Conservation (phyloP, 2,797 vertebrate species). For the Eremophila alpestris region DNA sequence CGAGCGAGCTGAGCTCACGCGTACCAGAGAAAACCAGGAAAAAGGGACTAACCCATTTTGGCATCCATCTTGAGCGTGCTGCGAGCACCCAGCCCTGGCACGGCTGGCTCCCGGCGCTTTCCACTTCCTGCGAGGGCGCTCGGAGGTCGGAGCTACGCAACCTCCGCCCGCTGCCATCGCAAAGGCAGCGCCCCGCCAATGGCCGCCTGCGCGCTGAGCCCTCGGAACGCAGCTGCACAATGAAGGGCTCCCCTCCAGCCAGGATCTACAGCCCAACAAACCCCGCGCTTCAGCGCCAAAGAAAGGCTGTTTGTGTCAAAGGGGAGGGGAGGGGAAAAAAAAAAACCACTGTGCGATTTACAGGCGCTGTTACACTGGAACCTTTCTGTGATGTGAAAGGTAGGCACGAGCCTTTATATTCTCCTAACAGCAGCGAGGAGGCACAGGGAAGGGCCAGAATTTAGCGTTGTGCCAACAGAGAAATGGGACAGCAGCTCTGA, state of each 20-base stretch:
- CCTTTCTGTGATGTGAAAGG: neutral
- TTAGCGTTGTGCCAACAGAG: neutral
- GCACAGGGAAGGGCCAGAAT: neutral
- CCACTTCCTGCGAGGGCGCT: constrained; percentile 71
- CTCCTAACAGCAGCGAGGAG: accelerated
- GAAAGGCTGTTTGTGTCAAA: neutral
- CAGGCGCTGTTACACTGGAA: neutral
- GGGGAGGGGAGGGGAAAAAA: neutral
- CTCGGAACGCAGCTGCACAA: neutral
- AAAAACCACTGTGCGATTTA: neutral
- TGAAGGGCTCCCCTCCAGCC: neutral
- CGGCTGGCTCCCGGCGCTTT: constrained; percentile 39
- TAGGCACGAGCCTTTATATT: neutral
- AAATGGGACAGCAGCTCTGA: neutral
- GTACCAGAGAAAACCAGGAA: neutral
- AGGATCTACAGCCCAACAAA: neutral
- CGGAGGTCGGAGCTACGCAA: constrained; percentile 45
- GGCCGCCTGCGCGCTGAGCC: neutral
- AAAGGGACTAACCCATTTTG: constrained; percentile 84
- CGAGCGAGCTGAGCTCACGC: neutral
- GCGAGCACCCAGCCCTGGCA: constrained; percentile 59
- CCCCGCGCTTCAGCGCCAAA: neutral
- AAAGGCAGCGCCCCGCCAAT: neutral
- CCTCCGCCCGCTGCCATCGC: neutral
- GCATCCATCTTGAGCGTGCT: constrained; percentile 87